Base-by-base conservation (phyloP, 2,888 invertebrate species). In the Oscheius sp. region DNA sequence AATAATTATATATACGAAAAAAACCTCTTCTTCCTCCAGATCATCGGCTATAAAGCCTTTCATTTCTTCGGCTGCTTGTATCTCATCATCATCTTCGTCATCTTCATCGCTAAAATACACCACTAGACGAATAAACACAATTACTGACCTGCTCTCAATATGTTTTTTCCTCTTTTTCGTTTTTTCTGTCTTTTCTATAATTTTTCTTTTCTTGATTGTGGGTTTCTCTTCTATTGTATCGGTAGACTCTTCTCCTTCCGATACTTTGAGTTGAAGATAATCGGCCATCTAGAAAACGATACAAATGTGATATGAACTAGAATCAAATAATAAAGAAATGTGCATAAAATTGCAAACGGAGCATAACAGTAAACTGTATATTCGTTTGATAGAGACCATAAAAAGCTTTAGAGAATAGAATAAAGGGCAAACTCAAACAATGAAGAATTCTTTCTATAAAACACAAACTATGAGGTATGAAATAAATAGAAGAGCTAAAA, bases 31-130 rank as follows among this genome's bases (percentile, higher is more conserved):
- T 2, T 88, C 94, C 77, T 93, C 94, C 46, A 45, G 95, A 88
- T 93, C 93, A 89, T 96, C 96, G 90, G 96, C 95, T 86, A 98
- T 97, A 79, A 98, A 92, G 90, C 95, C 96, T 89, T 95, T 94
- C 77, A 96, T 91, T 89, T 96, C 96, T 89, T 96, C 95, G 2
- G 93, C 91, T 21, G 74, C 86, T 58, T 82, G 76, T 46, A 85
- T 87, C 13, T 86, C 87, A 58, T 92, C 93, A 89, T 94, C 94
- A 27, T 90, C 90, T 79, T 95, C 95, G 74, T 95, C 95, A 78
- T 96, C 95, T 79, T 94, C 94, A 78, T 94, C 94, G 88, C 94
- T 94, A 87, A 94, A 93, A 93, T 92, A 55, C n/a, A 41, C 12
- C 2, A 61, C 9, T n/a, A 41, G n/a, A 59, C 2, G 29, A n/a